Conservation (phyloP, 2,888 invertebrate species). For the Vesta saturnalis region DNA sequence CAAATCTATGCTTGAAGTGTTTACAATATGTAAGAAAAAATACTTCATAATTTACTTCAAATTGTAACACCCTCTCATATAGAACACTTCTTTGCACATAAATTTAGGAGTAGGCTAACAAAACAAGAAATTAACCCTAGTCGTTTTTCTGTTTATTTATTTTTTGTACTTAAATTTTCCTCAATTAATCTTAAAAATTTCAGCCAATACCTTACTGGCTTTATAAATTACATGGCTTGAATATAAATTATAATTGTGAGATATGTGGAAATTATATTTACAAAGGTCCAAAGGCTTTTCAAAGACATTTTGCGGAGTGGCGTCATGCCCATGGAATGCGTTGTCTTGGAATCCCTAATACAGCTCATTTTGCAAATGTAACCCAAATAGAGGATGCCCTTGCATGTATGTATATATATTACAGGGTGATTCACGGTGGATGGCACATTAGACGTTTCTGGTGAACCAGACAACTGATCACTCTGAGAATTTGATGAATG, state of each 20-base stretch:
- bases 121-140: too few species aligned
- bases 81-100: too few species aligned
- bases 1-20: too few species aligned
- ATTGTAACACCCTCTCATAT: background rate
- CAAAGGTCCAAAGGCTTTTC: constrained; percentile 99
- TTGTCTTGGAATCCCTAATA: constrained; percentile 98
- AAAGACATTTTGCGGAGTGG: constrained; percentile 97
- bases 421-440: too few species aligned
- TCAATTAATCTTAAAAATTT: constrained; percentile 52
- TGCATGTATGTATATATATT: constrained; percentile 79
- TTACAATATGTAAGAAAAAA: too few species aligned
- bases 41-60: background rate
- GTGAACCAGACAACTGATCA: too few species aligned
- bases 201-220: constrained; percentile 93
- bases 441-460: too few species aligned
- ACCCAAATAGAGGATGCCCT: constrained; percentile 98
- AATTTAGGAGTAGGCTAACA: too few species aligned
- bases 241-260: constrained; percentile 98
- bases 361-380: constrained; percentile 99
- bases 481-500: too few species aligned
- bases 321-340: constrained; percentile 94
- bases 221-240: constrained; percentile 98
- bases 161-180: too few species aligned
- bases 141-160: too few species aligned
- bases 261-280: constrained; percentile 99